Conservation (phyloP, 2,113 vertebrate genomes). For the Pelusios castaneus region DNA sequence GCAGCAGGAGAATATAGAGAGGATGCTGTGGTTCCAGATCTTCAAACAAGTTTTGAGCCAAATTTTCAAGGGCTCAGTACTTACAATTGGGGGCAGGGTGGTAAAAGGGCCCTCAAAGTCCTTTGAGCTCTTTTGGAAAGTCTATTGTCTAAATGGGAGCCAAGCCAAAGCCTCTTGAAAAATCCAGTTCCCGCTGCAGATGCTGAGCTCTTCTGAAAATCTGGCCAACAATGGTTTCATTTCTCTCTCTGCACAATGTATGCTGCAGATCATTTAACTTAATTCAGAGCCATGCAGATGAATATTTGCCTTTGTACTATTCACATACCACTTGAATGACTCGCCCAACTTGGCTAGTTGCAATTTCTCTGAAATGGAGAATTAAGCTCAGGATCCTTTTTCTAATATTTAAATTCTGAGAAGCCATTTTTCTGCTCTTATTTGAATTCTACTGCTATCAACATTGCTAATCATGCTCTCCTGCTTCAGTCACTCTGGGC, state of each 20-base stretch:
- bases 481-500: background rate
- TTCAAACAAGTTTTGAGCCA: accelerated
- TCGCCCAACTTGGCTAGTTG: background rate
- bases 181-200: background rate
- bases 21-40: background rate
- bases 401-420: background rate
- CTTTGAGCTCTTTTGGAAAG: background rate
- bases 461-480: background rate
- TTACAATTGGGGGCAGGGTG: background rate
- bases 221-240: background rate
- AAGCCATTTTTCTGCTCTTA: background rate
- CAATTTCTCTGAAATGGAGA: background rate
- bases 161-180: background rate
- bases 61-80: background rate
- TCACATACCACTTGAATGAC: background rate
- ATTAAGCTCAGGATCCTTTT: background rate
- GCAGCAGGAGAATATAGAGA: background rate
- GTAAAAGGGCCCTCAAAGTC: background rate
- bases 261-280: background rate
- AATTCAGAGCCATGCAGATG: background rate
- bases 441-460: background rate
- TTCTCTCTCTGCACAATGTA: accelerated
- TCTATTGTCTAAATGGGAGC: background rate
- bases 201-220: background rate
- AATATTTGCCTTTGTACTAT: background rate